Evolutionary conservation across 2,797 vertebrate species (phyloP).

Genomic region (Cynodonichthys magdalenae): DNA sequence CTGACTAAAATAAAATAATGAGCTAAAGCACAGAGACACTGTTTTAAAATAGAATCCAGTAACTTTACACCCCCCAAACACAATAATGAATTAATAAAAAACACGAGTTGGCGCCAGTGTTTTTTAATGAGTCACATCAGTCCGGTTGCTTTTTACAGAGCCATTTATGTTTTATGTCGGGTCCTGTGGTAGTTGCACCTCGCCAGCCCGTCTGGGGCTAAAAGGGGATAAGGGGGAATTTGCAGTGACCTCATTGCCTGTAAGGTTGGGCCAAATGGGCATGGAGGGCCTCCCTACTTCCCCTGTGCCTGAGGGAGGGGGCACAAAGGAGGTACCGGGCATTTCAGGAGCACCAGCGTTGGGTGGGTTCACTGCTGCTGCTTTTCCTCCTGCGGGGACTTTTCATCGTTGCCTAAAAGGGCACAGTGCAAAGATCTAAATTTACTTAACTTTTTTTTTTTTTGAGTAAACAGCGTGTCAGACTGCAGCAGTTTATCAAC

Average conservation of each 20-base stretch:
- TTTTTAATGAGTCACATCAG: slow-evolving; percentile 86
- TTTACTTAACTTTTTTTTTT: slow-evolving; percentile 53
- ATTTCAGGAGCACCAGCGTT: slow-evolving; percentile 63
- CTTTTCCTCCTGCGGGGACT: slow-evolving; percentile 65
- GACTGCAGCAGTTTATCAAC: slow-evolving; percentile 37
- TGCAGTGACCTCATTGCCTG: slow-evolving; percentile 83
- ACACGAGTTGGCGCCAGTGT: slow-evolving; percentile 81
- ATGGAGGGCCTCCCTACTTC: slow-evolving; percentile 75
- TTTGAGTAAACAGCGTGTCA: slow-evolving; percentile 59
- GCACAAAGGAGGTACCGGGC: slow-evolving; percentile 76
- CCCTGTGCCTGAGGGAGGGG: slow-evolving; percentile 73
- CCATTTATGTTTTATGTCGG: slow-evolving; percentile 80
- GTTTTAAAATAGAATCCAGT: slow-evolving; percentile 62
- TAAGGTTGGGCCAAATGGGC: slow-evolving; percentile 78
- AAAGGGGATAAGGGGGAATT: slow-evolving; percentile 80
- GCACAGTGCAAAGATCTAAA: slow-evolving; percentile 49
- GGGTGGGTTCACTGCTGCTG: slow-evolving; percentile 70
- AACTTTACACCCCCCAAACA: slow-evolving; percentile 66
- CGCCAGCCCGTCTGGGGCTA: slow-evolving; percentile 76
- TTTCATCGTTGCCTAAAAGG: slow-evolving; percentile 73
- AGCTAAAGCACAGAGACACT: slow-evolving; percentile 22
- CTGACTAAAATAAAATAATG: slow-evolving; percentile 21
- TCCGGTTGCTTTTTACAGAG: slow-evolving; percentile 76
- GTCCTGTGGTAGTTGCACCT: slow-evolving; percentile 76
- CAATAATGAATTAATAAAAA: slow-evolving; percentile 84